Evolutionary conservation across 2,888 invertebrate genomes (phyloP).

Genomic region (Papilio elwesi): DNA sequence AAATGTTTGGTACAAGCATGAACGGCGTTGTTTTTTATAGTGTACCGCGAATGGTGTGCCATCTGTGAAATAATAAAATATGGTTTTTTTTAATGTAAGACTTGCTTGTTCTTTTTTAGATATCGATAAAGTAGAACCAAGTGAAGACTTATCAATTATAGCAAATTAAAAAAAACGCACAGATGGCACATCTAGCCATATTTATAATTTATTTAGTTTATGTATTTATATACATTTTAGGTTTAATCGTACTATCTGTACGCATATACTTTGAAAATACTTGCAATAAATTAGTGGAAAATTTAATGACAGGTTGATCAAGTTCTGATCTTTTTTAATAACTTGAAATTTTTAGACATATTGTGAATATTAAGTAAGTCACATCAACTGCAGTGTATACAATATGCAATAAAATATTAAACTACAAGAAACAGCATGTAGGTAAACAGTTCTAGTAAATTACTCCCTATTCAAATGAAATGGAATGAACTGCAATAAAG

Average conservation of each 20-base stretch:
- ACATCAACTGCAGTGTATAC: too few species aligned
- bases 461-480: too few species aligned
- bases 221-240: background rate
- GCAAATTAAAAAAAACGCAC: conserved; percentile 26
- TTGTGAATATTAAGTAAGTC: too few species aligned
- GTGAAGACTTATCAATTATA: background rate
- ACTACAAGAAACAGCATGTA: too few species aligned
- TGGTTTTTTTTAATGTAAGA: background rate
- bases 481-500: too few species aligned
- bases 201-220: conserved; percentile 28
- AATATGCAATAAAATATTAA: too few species aligned
- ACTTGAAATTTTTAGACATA: too few species aligned
- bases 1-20: conserved; percentile 29
- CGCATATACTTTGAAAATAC: background rate
- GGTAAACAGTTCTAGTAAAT: too few species aligned
- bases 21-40: background rate
- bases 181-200: conserved; percentile 25
- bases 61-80: conserved; percentile 10
- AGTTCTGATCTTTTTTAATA: too few species aligned
- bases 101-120: conserved; percentile 10
- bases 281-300: background rate
- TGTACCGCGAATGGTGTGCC: background rate
- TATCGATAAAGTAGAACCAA: conserved; percentile 5
- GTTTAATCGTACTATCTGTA: conserved; percentile 3
- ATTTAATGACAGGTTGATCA: background rate